A percentile compares a stretch with the other conserved stretches of the same genome.
phyloP scores from a whole-genome alignment of 2,113 vertebrate species.

The Anarhynchus alexandrinus region DNA sequence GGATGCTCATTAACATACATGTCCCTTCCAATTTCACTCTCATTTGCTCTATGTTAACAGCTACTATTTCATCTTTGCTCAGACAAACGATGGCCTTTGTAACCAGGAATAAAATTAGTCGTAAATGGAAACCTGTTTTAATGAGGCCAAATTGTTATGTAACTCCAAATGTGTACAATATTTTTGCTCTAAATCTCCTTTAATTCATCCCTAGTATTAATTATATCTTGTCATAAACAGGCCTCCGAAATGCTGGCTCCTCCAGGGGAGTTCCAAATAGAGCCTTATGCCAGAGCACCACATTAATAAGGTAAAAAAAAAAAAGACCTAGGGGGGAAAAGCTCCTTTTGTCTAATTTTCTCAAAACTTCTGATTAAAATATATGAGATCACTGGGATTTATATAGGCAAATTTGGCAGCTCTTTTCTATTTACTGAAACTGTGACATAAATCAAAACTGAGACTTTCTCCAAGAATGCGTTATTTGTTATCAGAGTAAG shows the following conservation, averaged over 20 bases:
- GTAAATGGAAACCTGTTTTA: constrained; percentile 47
- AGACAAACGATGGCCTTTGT: constrained; percentile 43
- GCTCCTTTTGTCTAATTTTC: background rate
- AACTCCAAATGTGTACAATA: constrained; percentile 45
- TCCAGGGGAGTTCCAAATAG: background rate
- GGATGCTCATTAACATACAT: constrained; percentile 57
- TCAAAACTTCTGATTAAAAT: constrained; percentile 36
- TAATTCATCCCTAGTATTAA: constrained; percentile 54
- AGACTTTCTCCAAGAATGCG: constrained; percentile 13
- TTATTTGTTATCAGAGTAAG: constrained; percentile 42
- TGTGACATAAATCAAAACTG: constrained; percentile 32
- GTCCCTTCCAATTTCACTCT: constrained; percentile 61
- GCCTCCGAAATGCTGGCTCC: background rate
- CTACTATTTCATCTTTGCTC: constrained; percentile 64
- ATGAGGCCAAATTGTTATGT: constrained; percentile 66
- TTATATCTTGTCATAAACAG: constrained; percentile 45
- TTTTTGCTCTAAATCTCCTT: constrained; percentile 32
- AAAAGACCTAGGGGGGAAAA: background rate
- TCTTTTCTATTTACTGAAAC: constrained; percentile 35
- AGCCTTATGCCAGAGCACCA: background rate
- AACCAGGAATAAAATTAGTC: constrained; percentile 48
- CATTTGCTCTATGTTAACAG: constrained; percentile 61
- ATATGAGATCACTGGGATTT: constrained; percentile 27
- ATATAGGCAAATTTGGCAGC: constrained; percentile 33
- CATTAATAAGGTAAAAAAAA: constrained; percentile 5